Base-by-base conservation (phyloP, 2,888 invertebrate species). In the Meganola albula region DNA sequence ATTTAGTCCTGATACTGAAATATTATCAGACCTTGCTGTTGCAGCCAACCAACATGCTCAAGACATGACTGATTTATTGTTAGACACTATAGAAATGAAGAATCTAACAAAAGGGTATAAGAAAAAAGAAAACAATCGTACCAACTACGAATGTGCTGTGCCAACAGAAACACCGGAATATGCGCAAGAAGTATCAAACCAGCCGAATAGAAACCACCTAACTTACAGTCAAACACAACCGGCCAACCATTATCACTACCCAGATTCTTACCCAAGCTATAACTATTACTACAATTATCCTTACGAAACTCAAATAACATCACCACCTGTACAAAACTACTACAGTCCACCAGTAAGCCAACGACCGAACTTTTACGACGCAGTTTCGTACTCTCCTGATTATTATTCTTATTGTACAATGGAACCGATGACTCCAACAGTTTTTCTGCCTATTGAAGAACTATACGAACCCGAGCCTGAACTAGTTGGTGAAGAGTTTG, bases 1-100 rank as follows among this genome's bases (percentile, higher is more conserved):
- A 20, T 84, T 77, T 37, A 69, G 59, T 23, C 83, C 85, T 8
- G 82, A 84, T 24, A 61, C 77, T 4, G 84, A 84, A 51, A 66
- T 80, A 3, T 53, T 84, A 7, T 59, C 79, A 7, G 79, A 82
- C 12, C 53, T 83, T 0, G 83, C 82, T 10, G 39, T 70, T 10
- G 74, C 75, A 18, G 74, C 82, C 1, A 75, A 72, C 37, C 69
- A 77, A 28, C 77, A 84, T 35, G 74, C 80, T 6, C 63, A 70
- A 40, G 79, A 82, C 38, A 59, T 84, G 39, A 66, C 68, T 13
- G 49, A 58, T 1, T 70, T 83, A 35, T 44, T 80, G 3, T 63
- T 70, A 50, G 72, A 77, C 8, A 64, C 69, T 1, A 60, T 65
- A 31, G 60, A 64, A 12, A 27, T 61, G 23, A 70, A 58, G 16